Percentiles rank a stretch among this genome's conserved stretches.
phyloP scores from a whole-genome alignment of 2,113 vertebrate genomes.

The Mirounga angustirostris region DNA sequence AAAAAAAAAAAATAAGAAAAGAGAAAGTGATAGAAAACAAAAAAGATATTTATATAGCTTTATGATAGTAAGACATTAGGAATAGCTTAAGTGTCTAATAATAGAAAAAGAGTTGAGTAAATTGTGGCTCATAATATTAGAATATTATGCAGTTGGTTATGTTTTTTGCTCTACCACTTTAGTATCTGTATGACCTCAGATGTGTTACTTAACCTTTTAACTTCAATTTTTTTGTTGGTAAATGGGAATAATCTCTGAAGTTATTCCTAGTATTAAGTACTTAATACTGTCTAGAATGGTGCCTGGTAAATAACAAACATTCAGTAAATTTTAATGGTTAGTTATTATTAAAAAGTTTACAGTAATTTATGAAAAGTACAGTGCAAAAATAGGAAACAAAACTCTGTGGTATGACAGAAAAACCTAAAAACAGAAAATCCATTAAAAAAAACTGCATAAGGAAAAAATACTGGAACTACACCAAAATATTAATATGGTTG shows the following conservation, averaged over 20 bases:
- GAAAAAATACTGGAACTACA: background rate
- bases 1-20: background rate
- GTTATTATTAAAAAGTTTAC: slow-evolving; percentile 28
- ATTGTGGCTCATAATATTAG: slow-evolving; percentile 11
- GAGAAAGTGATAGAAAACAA: background rate
- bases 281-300: background rate
- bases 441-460: background rate
- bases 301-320: slow-evolving; percentile 30
- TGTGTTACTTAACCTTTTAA: slow-evolving; percentile 35
- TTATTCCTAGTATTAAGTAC: slow-evolving; percentile 20
- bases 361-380: slow-evolving; percentile 19
- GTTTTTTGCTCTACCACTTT: background rate
- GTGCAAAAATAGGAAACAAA: background rate
- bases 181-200: background rate
- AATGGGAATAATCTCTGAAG: slow-evolving; percentile 18
- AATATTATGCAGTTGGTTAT: background rate
- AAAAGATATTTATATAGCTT: background rate
- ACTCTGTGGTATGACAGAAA: background rate
- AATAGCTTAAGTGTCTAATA: slow-evolving; percentile 1
- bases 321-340: slow-evolving; percentile 39
- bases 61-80: slow-evolving; percentile 33
- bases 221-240: slow-evolving; percentile 12
- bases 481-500: background rate
- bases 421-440: background rate
- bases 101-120: background rate